These are phyloP conservation scores for Denticeps clupeoides DNA, from an alignment of 2,797 vertebrate genomes.

Conservation along the genomic window DNA sequence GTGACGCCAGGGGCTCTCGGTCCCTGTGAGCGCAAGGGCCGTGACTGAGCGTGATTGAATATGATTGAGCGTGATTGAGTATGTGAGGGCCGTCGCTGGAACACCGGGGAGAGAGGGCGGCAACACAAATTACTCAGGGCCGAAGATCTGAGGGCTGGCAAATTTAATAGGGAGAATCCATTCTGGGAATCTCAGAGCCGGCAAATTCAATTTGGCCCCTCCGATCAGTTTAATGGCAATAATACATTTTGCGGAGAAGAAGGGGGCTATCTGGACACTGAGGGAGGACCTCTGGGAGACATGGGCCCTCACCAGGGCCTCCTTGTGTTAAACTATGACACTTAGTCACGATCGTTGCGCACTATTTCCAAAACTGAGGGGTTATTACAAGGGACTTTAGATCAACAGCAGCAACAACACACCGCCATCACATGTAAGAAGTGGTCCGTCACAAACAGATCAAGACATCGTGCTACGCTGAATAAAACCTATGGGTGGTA, in stretches of 20 bases:
- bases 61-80: too few species aligned
- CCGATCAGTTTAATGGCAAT: constrained; percentile 45
- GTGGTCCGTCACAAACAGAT: too few species aligned
- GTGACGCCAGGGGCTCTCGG: too few species aligned
- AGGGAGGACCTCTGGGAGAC: constrained; percentile 4
- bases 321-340: constrained; percentile 11
- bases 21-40: too few species aligned
- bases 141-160: constrained; percentile 32
- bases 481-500: too few species aligned
- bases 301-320: background rate
- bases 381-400: background rate
- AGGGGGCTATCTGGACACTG: constrained; percentile 12
- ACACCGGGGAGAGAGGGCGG: constrained; percentile 4
- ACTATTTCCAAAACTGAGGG: background rate
- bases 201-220: constrained; percentile 51
- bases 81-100: constrained; percentile 1
- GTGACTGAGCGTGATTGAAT: too few species aligned
- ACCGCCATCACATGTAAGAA: too few species aligned
- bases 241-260: constrained; percentile 22
- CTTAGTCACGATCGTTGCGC: background rate
- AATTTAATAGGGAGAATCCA: constrained; percentile 51
- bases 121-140: constrained; percentile 13
- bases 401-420: too few species aligned
- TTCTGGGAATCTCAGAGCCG: constrained; percentile 41
- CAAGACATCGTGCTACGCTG: too few species aligned